A percentile compares a stretch with the other conserved stretches of the same genome.
Conservation (phyloP, 30 jellyfish, hydroid and myxozoan genomes). For the Hydractinia echinata region DNA sequence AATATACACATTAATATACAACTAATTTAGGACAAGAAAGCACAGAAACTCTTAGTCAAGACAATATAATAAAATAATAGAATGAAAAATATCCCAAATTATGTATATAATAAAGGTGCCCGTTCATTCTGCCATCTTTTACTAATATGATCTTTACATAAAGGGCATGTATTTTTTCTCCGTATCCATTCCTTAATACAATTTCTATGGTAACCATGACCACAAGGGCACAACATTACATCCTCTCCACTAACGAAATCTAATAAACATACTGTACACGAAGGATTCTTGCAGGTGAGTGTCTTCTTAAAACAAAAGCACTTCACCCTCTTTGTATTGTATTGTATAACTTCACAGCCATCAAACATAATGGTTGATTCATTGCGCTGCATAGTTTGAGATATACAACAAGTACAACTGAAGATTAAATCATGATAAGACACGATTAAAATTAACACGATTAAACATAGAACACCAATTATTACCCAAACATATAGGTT, state of each 20-base stretch:
- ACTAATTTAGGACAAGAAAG: too few species aligned
- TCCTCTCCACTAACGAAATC: slow-evolving; percentile 14
- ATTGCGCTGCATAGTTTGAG: too few species aligned
- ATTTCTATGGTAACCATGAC: slow-evolving; percentile 8
- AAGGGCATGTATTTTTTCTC: background rate
- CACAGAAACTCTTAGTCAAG: too few species aligned
- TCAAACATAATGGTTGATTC: background rate
- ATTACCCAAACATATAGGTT: too few species aligned
- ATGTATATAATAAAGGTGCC: too few species aligned
- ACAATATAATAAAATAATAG: too few species aligned
- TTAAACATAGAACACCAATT: too few species aligned
- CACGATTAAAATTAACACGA: too few species aligned
- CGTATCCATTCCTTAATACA: slow-evolving; percentile 7
- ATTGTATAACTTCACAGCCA: background rate
- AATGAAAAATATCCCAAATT: too few species aligned
- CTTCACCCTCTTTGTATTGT: background rate
- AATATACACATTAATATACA: too few species aligned
- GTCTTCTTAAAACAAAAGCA: background rate
- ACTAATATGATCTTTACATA: background rate
- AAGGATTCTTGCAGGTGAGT: background rate
- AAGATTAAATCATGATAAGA: too few species aligned
- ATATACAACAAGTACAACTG: too few species aligned
- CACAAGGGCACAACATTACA: slow-evolving; percentile 15
- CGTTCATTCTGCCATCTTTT: background rate
- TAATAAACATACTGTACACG: slow-evolving; percentile 9